Conservation (phyloP, 2,797 vertebrate genomes). For the Alauda arvensis region DNA sequence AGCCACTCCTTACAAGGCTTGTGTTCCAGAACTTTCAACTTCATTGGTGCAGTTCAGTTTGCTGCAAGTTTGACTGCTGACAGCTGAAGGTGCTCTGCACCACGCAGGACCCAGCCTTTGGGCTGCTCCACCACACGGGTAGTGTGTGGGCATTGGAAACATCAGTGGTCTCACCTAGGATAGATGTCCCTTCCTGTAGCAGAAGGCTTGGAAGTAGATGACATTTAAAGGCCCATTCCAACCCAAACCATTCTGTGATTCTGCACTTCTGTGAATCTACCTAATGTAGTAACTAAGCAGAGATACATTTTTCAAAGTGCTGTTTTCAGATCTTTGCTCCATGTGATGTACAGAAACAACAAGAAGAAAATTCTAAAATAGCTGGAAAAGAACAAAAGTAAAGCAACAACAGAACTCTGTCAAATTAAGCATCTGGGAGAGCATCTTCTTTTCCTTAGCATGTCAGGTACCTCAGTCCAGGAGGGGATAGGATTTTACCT, state of each 20-base stretch:
- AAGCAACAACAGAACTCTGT: neutral
- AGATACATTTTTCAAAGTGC: neutral
- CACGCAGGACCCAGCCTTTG: neutral
- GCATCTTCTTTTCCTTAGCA: neutral
- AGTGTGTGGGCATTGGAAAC: neutral
- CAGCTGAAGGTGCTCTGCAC: neutral
- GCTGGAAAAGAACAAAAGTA: neutral
- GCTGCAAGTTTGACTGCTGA: neutral
- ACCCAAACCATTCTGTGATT: neutral
- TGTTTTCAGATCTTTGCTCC: neutral
- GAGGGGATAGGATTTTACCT: neutral
- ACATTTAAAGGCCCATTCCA: neutral
- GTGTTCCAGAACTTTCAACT: neutral
- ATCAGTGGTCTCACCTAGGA: neutral
- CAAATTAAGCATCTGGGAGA: neutral
- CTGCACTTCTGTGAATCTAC: neutral
- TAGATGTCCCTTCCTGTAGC: fast-evolving
- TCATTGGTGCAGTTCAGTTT: neutral
- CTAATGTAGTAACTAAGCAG: neutral
- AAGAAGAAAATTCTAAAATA: neutral
- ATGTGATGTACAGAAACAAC: neutral
- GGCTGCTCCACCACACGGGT: neutral
- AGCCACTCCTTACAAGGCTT: fast-evolving
- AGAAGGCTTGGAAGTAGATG: neutral
- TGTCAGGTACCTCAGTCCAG: neutral